Conservation (phyloP, 2,113 vertebrate species). For the Rhinolophus sinicus region DNA sequence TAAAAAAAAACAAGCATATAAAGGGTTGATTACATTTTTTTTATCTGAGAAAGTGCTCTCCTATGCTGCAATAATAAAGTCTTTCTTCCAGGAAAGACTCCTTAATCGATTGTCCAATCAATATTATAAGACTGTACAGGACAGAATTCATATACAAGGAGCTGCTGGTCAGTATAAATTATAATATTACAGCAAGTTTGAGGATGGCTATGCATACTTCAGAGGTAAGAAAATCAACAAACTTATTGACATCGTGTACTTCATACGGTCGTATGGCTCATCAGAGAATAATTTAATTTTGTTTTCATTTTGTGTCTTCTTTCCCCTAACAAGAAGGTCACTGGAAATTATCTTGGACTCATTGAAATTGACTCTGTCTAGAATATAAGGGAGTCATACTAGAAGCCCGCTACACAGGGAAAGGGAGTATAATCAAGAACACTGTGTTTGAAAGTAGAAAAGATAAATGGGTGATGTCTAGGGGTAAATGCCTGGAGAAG, state of each 20-base stretch:
- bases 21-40: not conserved
- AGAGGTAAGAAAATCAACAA: not conserved
- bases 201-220: not conserved
- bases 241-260: not conserved
- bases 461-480: not conserved
- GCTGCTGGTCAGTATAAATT: not conserved
- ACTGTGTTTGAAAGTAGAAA: not conserved
- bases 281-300: not conserved
- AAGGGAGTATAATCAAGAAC: not conserved
- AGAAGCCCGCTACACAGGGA: not conserved
- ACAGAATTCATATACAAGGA: not conserved
- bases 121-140: not conserved
- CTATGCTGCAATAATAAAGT: not conserved
- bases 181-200: not conserved
- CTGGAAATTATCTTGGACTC: not conserved
- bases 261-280: not conserved
- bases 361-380: not conserved
- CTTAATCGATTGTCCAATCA: not conserved
- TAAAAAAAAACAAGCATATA: constrained; percentile 29
- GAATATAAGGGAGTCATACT: not conserved
- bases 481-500: not conserved
- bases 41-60: not conserved
- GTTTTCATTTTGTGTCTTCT: not conserved
- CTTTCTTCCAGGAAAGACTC: not conserved
- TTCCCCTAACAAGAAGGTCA: not conserved